Percentiles rank a stretch among this genome's conserved stretches.
Conservation (phyloP, 2,113 vertebrate genomes). For the Gallinago undulata region DNA sequence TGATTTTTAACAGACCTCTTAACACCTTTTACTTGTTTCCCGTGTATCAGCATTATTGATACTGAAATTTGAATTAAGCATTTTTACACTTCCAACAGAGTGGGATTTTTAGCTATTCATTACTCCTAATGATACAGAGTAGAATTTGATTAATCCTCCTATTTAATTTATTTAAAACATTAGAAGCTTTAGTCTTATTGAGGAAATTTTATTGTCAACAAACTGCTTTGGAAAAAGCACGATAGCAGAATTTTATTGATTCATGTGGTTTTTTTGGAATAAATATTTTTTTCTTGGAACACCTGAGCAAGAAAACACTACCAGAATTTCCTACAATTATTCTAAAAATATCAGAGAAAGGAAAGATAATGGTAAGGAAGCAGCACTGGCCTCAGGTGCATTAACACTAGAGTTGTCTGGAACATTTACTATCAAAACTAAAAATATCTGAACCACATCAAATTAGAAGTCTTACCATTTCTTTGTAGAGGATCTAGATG, state of each 20-base stretch:
- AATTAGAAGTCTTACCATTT: not conserved
- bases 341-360: not conserved
- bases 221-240: slow-evolving; percentile 21
- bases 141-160: slow-evolving; percentile 64
- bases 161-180: slow-evolving; percentile 59
- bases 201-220: not conserved
- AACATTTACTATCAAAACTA: not conserved
- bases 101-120: slow-evolving; percentile 46
- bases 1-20: not conserved
- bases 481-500: not conserved
- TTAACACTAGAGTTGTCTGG: not conserved
- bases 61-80: slow-evolving; percentile 34
- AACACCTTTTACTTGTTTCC: slow-evolving; percentile 18
- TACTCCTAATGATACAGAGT: slow-evolving; percentile 39
- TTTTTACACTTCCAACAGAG: slow-evolving; percentile 40
- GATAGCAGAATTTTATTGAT: not conserved
- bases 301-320: not conserved
- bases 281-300: not conserved
- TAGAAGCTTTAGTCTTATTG: not conserved
- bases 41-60: not conserved
- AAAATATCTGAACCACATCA: not conserved
- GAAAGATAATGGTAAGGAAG: not conserved
- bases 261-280: not conserved
- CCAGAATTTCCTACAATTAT: not conserved
- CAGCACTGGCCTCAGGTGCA: not conserved